Evolutionary conservation across 2,797 vertebrate species (phyloP).

Genomic region (Gymnocypris eckloni): DNA sequence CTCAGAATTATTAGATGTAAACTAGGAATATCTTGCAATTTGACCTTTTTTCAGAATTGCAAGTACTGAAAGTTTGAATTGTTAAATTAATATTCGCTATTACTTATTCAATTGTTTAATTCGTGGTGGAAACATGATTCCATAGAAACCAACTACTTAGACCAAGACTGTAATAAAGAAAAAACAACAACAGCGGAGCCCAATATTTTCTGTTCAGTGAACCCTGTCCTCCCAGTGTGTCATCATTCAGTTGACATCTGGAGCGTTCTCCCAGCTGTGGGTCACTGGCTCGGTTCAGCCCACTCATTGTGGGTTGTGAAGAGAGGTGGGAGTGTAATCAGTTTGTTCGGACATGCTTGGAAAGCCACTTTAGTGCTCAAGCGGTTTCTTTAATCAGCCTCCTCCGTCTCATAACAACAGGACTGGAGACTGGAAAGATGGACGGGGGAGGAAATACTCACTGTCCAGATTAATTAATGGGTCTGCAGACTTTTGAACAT

Average conservation of each 20-base stretch:
- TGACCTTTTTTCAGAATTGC: not conserved
- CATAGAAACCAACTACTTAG: not conserved
- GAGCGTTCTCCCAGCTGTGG: conserved; percentile 26
- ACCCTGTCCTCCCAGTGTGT: not conserved
- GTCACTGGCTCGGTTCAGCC: conserved; percentile 25
- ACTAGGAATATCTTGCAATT: not conserved
- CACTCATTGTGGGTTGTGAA: conserved; percentile 23
- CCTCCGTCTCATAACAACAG: conserved; percentile 5
- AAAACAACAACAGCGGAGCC: not conserved
- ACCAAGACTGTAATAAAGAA: not conserved
- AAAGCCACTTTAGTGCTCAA: conserved; percentile 38
- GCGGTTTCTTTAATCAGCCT: conserved; percentile 45
- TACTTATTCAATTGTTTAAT: not conserved
- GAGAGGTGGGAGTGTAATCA: conserved; percentile 9
- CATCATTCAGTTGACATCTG: conserved; percentile 20
- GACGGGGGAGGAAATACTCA: conserved; percentile 69
- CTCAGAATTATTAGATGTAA: not conserved
- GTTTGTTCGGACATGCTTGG: conserved; percentile 31
- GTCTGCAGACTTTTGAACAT: conserved; percentile 82
- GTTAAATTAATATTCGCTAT: not conserved
- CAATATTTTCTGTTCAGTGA: conserved; percentile 4
- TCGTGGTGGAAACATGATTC: not conserved
- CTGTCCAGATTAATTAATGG: conserved; percentile 93
- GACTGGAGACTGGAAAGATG: not conserved
- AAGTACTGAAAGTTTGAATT: not conserved